Base-by-base conservation (phyloP, 2,888 invertebrate species). In the Chirona hameri region DNA sequence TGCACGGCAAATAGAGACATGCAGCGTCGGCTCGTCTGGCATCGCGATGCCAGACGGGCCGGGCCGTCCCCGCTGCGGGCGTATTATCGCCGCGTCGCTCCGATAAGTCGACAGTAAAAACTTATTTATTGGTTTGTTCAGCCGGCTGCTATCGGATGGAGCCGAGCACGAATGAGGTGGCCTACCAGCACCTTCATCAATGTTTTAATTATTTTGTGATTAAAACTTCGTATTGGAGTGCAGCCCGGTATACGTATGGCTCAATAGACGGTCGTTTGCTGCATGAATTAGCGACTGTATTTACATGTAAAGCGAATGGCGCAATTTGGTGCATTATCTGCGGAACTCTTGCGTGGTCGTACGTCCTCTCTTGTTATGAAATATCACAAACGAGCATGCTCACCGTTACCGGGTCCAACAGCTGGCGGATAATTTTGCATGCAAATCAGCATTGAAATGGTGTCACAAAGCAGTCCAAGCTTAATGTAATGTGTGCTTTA, bases 111-210 rank as follows among this genome's bases (percentile, higher is more conserved):
- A 72, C 72, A 72, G 72, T 72, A 72, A 72, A 72, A 72, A 31
- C 72, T 72, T 29, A 72, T 72, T 72, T 72, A 72, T 72, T 72
- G 31, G 72, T 31, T 72, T 72, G 72, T 27, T 72, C 10, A 31
- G 31, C 18, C 72, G 31, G 31, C 72, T 15, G 14, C 31, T 72
- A 72, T 72, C 72, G 18, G 18, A 18, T 5, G 0, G 31, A 14
- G 27, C 72, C 3, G 31, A 18, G 27, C 72, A 31, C 72, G 72
- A 72, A 31, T 27, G 18, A 27, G 14, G 14, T 7, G 18, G 18
- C 29, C 31, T 3, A 27, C 14, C 10, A 10, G 14, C 31, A 31
- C 72, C 27, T 29, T 72, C 31, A 72, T 46, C 76, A 76, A 46
- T 46, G 76, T 24, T 76, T 27, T 76, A 39, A 76, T 76, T 76